phyloP scores from a whole-genome alignment of 2,797 vertebrate genomes.

The Bradypodion ventrale region DNA sequence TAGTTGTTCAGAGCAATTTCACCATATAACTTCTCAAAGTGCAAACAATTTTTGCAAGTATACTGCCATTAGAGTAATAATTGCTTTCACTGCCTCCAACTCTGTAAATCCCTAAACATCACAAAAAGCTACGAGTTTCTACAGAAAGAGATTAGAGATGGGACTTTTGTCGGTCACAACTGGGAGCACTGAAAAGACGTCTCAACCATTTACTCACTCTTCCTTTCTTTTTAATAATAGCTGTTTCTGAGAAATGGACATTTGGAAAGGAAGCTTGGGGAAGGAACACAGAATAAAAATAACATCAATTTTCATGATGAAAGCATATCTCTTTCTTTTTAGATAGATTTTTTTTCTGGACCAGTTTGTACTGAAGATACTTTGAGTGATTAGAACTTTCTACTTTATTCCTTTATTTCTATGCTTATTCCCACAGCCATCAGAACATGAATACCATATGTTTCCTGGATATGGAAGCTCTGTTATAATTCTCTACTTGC shows the following conservation, averaged over 20 bases:
- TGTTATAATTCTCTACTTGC: slow-evolving; percentile 13
- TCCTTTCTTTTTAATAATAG: slow-evolving; percentile 50
- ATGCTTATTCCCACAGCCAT: neutral
- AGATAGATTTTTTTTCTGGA: neutral
- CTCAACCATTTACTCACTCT: slow-evolving; percentile 44
- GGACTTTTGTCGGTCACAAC: slow-evolving; percentile 54
- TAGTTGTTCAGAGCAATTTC: slow-evolving; percentile 40
- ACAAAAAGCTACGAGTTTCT: slow-evolving; percentile 50
- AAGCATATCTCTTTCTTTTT: neutral
- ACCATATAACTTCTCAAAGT: slow-evolving; percentile 53
- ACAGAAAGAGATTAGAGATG: slow-evolving; percentile 53
- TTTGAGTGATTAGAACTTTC: slow-evolving; percentile 10
- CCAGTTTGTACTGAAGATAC: neutral
- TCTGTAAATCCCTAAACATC: slow-evolving; percentile 63
- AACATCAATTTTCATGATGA: slow-evolving; percentile 18
- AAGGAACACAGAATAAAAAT: neutral
- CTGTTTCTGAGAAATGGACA: slow-evolving; percentile 47
- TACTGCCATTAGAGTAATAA: slow-evolving; percentile 60
- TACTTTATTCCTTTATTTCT: neutral
- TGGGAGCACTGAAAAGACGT: slow-evolving; percentile 33
- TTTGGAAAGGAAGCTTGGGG: neutral
- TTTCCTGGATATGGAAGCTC: neutral
- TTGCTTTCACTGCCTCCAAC: slow-evolving; percentile 53
- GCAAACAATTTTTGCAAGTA: slow-evolving; percentile 64
- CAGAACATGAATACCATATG: neutral